Base-by-base conservation (phyloP, 2,113 vertebrate species). In the Xenopus laevis region DNA sequence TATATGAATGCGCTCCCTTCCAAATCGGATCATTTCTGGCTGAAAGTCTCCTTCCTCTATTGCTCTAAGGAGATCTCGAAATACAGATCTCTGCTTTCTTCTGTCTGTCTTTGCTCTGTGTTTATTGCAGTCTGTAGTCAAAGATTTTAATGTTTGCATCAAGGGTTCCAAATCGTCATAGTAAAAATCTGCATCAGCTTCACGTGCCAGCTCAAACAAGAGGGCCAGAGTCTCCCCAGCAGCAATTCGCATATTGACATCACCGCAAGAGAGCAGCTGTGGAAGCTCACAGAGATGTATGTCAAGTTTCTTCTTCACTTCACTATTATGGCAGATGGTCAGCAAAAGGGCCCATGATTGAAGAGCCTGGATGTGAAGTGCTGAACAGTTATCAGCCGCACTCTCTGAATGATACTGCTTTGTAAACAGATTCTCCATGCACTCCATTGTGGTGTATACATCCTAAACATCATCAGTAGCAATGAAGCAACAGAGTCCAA, bases 161-260 rank as follows among this genome's bases (percentile, higher is more conserved):
- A 99, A 86, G 27, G 90, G 84, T 0, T 96, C 96, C 91, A 92
- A 92, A 78, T 91, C 92, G 8, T 96, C 92, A 68, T 91, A 93
- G 78, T 94, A 94, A 87, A 96, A 97, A 58, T 98, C 97, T 69
- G 87, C 78, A 69, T 98, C 93, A 53, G 95, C 84, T 84, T 94
- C 96, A 12, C 96, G 89, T 79, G 94, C 94, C 66, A 98, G 81
- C 79, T 99, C 97, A 86, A 97, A 97, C 12, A 99, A 89, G 80
- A 99, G 89, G 0, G 97, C 96, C 46, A 99, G 87, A 3, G 96
- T 95, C 85, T 98, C 95, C 12, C 96, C 96, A 63, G 95, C 95
- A 45, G 94, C 95, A 81, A 99, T 99, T 68, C 96, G 93, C 96
- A 99, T 95, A 89, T 94, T 96, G 78, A 99, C 95, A 23, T 98